Conservation (phyloP, 2,888 invertebrate genomes). For the Polydrusus cervinus region DNA sequence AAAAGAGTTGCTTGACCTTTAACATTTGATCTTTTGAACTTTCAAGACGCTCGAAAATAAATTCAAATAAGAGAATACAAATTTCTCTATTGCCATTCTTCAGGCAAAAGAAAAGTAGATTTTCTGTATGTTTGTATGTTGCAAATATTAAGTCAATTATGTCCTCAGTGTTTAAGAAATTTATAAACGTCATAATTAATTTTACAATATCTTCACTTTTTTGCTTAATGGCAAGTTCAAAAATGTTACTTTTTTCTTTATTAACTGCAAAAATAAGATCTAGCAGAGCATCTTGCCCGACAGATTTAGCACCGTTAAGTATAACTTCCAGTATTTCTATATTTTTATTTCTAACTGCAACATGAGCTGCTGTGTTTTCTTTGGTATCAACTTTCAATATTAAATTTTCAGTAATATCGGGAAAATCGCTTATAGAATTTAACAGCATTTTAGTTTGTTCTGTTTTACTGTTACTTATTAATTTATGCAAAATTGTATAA, state of each 20-base stretch:
- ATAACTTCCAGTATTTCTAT: not conserved
- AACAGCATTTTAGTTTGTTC: not conserved
- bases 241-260: not conserved
- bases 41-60: not conserved
- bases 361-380: not conserved
- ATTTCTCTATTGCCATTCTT: not conserved
- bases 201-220: not conserved
- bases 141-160: not conserved
- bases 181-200: not conserved
- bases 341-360: not conserved
- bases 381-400: not conserved
- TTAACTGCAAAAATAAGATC: constrained; percentile 1
- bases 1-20: not conserved
- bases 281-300: not conserved
- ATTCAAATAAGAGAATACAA: not conserved
- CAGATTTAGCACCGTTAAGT: not conserved
- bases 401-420: not conserved
- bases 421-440: not conserved
- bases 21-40: too few species aligned
- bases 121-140: constrained; percentile 3
- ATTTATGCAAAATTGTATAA: not conserved
- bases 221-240: not conserved
- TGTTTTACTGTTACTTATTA: not conserved
- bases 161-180: not conserved
- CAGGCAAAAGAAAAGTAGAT: not conserved